A percentile compares a stretch with the other conserved stretches of the same genome.
phyloP scores from a whole-genome alignment of 1,140 invertebrate genomes.

The Araneus ventricosus region DNA sequence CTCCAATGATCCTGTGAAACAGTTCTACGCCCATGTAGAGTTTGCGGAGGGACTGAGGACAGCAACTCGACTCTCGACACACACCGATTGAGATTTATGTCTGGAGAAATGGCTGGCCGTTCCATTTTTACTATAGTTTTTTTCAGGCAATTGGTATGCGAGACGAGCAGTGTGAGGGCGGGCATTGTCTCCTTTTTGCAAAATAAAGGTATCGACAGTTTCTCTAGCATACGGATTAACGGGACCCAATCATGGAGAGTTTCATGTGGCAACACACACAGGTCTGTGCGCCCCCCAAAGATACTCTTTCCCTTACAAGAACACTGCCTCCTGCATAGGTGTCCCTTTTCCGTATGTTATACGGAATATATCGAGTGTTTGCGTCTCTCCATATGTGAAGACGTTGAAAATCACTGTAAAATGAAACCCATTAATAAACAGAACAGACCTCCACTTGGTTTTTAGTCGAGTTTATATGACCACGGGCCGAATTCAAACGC shows the following conservation, averaged over 20 bases:
- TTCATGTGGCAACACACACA: neutral
- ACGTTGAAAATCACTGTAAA: too few species aligned
- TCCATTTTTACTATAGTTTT: neutral
- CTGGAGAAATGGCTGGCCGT: neutral
- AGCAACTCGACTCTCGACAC: neutral
- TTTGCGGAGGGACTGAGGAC: neutral
- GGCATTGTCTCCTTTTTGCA: neutral
- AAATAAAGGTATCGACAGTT: neutral
- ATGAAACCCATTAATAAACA: too few species aligned
- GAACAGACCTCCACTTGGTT: too few species aligned
- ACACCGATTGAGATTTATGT: neutral
- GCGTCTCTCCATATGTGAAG: too few species aligned
- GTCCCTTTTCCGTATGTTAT: too few species aligned
- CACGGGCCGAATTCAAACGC: too few species aligned
- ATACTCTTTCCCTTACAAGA: too few species aligned
- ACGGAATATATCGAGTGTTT: too few species aligned
- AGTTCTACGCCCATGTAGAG: neutral
- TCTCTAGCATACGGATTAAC: neutral
- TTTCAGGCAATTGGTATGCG: neutral
- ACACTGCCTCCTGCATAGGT: too few species aligned
- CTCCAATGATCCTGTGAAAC: neutral
- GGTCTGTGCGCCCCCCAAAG: too few species aligned
- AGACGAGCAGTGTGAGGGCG: neutral
- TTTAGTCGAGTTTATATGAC: too few species aligned
- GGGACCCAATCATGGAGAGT: neutral